Base-by-base conservation (phyloP, 2,797 vertebrate genomes). In the Salarias fasciatus region DNA sequence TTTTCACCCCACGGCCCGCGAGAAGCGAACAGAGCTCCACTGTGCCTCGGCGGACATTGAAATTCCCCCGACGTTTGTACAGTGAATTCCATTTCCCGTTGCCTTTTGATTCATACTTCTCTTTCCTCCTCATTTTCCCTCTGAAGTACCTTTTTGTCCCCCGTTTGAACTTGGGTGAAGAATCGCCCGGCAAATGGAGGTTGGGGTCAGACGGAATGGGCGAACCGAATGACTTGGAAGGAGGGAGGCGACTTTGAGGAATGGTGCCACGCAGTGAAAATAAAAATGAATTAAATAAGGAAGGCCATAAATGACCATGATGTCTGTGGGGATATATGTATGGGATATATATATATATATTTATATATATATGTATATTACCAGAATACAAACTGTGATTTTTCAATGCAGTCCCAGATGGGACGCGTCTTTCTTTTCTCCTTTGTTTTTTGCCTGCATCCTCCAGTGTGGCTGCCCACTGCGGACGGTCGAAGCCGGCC, bases 81-180 rank as follows among this genome's bases (percentile, higher is more conserved):
- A 86, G 86, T 87, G 76, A 87, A 88, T 89, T 89, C 85, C 82
- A 89, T 87, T 90, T 91, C 81, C 87, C 79, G n/a, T n/a, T 33
- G 68, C 75, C 82, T 89, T 87, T 87, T 89, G 82, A 90, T 77
- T 86, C 82, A 79, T 80, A 74, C 72, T 68, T 70, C 69, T 77
- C 76, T 18, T 71, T 49, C n/a, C 24, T 10, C 10, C 44, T n/a
- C 29, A 49, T 63, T 45, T 67, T 63, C 18, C 42, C 71, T 69
- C 64, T 81, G 76, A 86, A 84, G 86, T 84, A 89, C 87, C 86
- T 90, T 87, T 80, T 75, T 86, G 84, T 87, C 86, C 85, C 59
- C 76, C 53, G 77, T 84, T 88, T 90, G 86, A 90, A 90, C 89
- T 84, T 72, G 18, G 42, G 45, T 84, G 70, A 88, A 80, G 72